These are phyloP conservation scores for Heliconius congener DNA, from an alignment of 1,140 invertebrate genomes.

Conservation along the genomic window DNA sequence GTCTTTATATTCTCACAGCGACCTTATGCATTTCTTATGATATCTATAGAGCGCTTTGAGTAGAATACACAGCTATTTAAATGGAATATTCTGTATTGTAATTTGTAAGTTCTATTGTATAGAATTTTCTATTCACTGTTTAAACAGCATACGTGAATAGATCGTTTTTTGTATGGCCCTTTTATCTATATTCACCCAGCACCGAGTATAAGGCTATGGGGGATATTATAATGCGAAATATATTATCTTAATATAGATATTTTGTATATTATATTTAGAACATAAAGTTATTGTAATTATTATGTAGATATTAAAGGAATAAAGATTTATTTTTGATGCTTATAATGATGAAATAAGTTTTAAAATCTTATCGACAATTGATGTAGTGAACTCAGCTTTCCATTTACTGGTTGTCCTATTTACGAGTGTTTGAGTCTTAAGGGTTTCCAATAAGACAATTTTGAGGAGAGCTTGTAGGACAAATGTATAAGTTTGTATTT, in stretches of 20 bases:
- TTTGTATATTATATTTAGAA: not conserved
- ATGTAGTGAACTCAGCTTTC: not conserved
- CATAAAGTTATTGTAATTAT: not conserved
- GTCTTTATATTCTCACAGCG: constrained; percentile 44
- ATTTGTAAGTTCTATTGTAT: constrained; percentile 70
- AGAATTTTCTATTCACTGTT: constrained; percentile 73
- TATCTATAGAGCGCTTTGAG: constrained; percentile 64
- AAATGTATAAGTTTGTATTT: too few relatives aligned
- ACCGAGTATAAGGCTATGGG: not conserved
- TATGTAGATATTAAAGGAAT: not conserved
- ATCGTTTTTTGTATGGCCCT: constrained; percentile 20
- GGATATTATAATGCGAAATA: not conserved
- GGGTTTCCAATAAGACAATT: not conserved
- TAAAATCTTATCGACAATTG: not conserved
- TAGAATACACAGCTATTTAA: constrained; percentile 74
- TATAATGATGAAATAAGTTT: not conserved
- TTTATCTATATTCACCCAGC: not conserved
- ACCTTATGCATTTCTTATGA: constrained; percentile 76
- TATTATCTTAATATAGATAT: not conserved
- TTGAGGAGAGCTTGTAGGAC: not conserved
- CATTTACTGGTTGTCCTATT: not conserved
- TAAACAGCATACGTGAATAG: constrained; percentile 62
- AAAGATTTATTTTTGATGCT: not conserved
- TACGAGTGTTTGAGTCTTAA: not conserved
- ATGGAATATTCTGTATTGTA: constrained; percentile 76